Percentiles rank a stretch among this genome's conserved stretches.
Evolutionary conservation across 2,888 invertebrate genomes (phyloP).

Genomic region (Vandiemenella viatica): DNA sequence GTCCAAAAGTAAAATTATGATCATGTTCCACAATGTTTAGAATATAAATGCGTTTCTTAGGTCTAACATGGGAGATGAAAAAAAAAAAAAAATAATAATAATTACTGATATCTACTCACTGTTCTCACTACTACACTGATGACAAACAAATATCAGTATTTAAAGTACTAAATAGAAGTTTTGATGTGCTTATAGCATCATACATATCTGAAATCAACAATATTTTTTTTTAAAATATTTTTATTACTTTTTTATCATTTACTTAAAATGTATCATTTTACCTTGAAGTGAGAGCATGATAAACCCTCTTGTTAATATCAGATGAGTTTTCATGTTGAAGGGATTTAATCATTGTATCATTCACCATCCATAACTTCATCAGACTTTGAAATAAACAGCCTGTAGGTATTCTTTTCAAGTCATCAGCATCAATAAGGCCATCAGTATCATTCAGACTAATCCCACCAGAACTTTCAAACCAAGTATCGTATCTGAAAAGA

Average conservation of each 20-base stretch:
- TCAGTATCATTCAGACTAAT: too few relatives aligned
- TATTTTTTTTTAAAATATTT: background rate
- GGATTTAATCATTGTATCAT: background rate
- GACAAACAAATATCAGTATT: too few relatives aligned
- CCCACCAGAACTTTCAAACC: background rate
- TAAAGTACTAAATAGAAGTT: too few relatives aligned
- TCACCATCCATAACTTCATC: background rate
- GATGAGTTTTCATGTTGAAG: background rate
- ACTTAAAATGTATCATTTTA: background rate
- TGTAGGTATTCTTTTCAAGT: background rate
- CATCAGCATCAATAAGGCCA: too few relatives aligned
- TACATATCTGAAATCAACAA: background rate
- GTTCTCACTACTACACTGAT: too few relatives aligned
- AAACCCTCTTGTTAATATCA: background rate
- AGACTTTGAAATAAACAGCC: background rate
- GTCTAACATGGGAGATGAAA: too few relatives aligned
- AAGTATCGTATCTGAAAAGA: slow-evolving; percentile 9
- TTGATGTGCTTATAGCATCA: too few relatives aligned
- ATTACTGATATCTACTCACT: too few relatives aligned
- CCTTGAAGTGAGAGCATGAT: background rate
- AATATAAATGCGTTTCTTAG: too few relatives aligned
- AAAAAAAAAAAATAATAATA: too few relatives aligned
- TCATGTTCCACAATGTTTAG: too few relatives aligned
- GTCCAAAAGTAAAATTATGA: too few relatives aligned
- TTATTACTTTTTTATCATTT: background rate